A percentile compares a stretch with the other conserved stretches of the same genome.
Conservation (phyloP, 2,888 invertebrate species). For the Caenorhabditis sp. region DNA sequence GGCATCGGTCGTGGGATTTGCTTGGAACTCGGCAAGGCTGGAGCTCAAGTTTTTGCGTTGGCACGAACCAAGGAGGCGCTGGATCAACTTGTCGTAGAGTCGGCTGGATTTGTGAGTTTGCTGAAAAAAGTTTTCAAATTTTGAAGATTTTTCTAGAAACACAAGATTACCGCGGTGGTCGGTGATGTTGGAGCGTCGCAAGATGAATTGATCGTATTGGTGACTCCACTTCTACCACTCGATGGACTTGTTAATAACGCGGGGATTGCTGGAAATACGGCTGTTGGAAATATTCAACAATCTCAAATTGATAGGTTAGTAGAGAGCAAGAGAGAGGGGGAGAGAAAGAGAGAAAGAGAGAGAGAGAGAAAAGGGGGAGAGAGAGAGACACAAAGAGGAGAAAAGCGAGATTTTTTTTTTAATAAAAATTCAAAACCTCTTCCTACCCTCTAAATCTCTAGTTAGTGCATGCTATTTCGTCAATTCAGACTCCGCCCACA, state of each 20-base stretch:
- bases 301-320: conserved; percentile 41
- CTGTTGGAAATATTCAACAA: conserved; percentile 39
- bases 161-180: conserved; percentile 31
- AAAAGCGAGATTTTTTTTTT: too few species aligned
- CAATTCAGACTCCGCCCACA: too few species aligned
- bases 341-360: too few species aligned
- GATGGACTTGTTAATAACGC: conserved; percentile 56
- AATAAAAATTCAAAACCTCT: too few species aligned
- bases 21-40: conserved; percentile 37
- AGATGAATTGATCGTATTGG: conserved; percentile 33
- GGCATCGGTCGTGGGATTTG: conserved; percentile 42
- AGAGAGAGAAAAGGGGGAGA: too few species aligned
- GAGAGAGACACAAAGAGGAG: too few species aligned
- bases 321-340: too few species aligned
- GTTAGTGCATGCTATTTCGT: too few species aligned
- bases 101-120: conserved; percentile 1
- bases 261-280: conserved; percentile 42
- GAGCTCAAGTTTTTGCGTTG: conserved; percentile 48
- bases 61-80: conserved; percentile 40
- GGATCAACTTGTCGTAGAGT: conserved; percentile 24
- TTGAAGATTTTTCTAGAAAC: conserved; percentile 37
- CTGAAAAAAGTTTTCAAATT: too few species aligned
- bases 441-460: too few species aligned
- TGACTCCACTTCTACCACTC: conserved; percentile 41
- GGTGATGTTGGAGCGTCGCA: conserved; percentile 46